Base-by-base conservation (phyloP, 1,140 invertebrate genomes). In the Gonatopus flavifemur region DNA sequence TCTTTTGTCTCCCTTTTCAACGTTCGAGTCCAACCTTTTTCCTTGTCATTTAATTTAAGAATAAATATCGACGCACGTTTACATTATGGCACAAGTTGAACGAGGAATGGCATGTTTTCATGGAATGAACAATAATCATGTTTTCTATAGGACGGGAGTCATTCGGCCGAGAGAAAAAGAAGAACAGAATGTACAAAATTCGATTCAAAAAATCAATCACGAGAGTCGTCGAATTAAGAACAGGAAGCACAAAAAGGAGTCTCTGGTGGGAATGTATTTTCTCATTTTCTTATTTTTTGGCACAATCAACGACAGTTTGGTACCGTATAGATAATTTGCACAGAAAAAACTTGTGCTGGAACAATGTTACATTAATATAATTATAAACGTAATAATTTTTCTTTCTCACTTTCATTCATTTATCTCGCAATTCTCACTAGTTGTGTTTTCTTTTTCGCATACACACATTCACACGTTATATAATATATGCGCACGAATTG, bases 291-390 rank as follows among this genome's bases (percentile, higher is more conserved):
- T 21, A 13, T 28, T 42, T 50, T 57, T 59, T 62, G 61, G 61
- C 58, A 66, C 60, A 61, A 66, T 61, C 55, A 61, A 61, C 52
- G 37, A 44, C 55, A 56, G 53, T 58, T 59, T 61, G 58, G 55
- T 66, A 63, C 52, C 47, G 51, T 53, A 41, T 52, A 28, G 48
- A 42, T 46, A 51, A 20, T 46, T n/a, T 40, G 35, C 31, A 51
- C 15, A 36, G 30, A 31, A 32, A 35, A 42, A 19, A 12, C 30
- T 20, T 38, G 42, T 36, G 35, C 48, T 33, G 22, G 10, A 15
- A 5, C n/a, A n/a, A n/a, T n/a, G n/a, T n/a, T 20, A 52, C 35
- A 45, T 45, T 19, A 33, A 32, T 33, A 32, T 45, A 45, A 33
- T n/a, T 45, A n/a, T n/a, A n/a, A 13, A 21, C 6, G 24, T 50